Percentiles rank a stretch among this genome's conserved stretches.
Evolutionary conservation across 2,888 invertebrate genomes (phyloP).

Genomic region (Tipula lateralis): DNA sequence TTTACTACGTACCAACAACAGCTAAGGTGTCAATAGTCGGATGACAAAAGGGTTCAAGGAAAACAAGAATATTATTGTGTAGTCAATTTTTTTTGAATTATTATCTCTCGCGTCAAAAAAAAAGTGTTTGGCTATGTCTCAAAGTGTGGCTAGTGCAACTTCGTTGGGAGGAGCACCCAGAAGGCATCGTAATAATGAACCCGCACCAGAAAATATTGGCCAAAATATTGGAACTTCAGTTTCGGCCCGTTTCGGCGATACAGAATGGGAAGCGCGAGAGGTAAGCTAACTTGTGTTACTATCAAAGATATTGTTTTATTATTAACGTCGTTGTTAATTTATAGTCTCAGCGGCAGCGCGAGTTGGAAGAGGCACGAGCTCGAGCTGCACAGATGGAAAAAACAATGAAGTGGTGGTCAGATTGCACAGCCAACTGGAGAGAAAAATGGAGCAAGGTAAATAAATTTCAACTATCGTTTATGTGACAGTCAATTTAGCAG

Average conservation of each 20-base stretch:
- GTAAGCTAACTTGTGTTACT: conserved; percentile 37
- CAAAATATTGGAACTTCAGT: conserved; percentile 38
- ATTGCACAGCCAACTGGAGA: conserved; percentile 94
- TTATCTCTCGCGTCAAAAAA: not conserved
- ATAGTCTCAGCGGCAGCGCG: conserved; percentile 54
- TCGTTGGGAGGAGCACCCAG: conserved; percentile 38
- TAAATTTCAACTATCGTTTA: not conserved
- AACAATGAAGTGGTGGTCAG: conserved; percentile 99
- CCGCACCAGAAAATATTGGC: conserved; percentile 35
- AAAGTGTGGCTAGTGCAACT: conserved; percentile 38
- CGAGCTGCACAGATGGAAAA: conserved; percentile 98
- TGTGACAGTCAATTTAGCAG: not conserved
- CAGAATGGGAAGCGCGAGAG: conserved; percentile 49
- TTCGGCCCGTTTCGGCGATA: conserved; percentile 44
- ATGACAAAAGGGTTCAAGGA: conserved; percentile 11
- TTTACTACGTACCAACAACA: not conserved
- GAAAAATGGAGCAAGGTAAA: conserved; percentile 89
- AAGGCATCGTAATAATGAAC: conserved; percentile 38
- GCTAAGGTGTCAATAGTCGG: not conserved
- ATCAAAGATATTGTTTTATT: not conserved
- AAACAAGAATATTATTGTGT: not conserved
- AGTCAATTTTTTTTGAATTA: not conserved
- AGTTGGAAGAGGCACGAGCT: conserved; percentile 90
- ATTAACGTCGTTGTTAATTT: not conserved
- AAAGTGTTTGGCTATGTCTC: conserved; percentile 37